Percentiles rank a stretch among this genome's conserved stretches.
Conservation (phyloP, 2,113 vertebrate species). For the Campylorhamphus procurvoides region DNA sequence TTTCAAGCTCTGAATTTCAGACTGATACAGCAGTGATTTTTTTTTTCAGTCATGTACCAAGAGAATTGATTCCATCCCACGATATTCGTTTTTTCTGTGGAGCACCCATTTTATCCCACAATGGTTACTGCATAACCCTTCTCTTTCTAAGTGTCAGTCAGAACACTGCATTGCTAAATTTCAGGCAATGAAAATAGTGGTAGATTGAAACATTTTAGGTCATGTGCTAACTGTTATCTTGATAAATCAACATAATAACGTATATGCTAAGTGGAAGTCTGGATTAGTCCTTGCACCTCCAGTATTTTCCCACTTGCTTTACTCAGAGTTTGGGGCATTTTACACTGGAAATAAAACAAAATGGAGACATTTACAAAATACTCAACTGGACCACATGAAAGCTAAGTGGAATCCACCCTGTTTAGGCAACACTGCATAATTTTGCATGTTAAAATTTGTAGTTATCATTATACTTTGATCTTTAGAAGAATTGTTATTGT, state of each 20-base stretch:
- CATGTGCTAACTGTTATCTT: neutral
- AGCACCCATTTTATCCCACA: neutral
- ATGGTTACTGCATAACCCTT: neutral
- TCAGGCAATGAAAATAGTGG: neutral
- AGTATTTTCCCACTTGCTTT: neutral
- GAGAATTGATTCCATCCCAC: neutral
- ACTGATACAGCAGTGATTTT: neutral
- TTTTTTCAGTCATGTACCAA: rapidly evolving
- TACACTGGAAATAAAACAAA: neutral
- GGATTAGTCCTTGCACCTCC: neutral
- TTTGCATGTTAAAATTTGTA: conserved; percentile 25
- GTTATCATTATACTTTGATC: conserved; percentile 37
- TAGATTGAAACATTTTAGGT: neutral
- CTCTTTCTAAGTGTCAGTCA: neutral
- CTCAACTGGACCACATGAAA: neutral
- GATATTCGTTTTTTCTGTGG: neutral
- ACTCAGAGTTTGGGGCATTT: neutral
- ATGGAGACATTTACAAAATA: neutral
- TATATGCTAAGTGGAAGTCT: neutral
- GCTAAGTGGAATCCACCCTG: neutral
- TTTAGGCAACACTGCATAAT: neutral
- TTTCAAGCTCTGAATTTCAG: neutral
- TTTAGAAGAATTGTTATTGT: neutral
- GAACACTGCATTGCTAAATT: neutral
- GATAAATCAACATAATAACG: neutral